These are phyloP conservation scores for Pipistrellus pipistrellus DNA, from an alignment of 2,797 vertebrate genomes.

Conservation along the genomic window DNA sequence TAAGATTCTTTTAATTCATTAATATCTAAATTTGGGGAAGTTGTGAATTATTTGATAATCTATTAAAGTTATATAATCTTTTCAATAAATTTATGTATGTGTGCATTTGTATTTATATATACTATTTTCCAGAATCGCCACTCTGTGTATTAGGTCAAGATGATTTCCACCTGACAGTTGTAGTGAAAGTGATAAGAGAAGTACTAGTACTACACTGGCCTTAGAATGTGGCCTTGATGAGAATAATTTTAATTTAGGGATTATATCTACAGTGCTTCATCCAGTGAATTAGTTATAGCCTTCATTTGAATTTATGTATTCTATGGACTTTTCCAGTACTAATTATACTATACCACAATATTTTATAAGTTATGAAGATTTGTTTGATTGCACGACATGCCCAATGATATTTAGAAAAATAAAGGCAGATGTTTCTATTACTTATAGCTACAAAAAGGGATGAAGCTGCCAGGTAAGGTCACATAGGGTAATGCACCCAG, in stretches of 20 bases:
- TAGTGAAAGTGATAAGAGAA: not conserved
- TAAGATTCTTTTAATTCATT: not conserved
- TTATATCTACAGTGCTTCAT: not conserved
- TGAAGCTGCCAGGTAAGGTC: not conserved
- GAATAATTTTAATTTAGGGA: not conserved
- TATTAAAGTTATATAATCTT: not conserved
- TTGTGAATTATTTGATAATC: not conserved
- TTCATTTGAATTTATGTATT: not conserved
- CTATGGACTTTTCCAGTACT: not conserved
- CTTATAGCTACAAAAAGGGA: not conserved
- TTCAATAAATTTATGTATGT: not conserved
- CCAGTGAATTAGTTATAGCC: not conserved
- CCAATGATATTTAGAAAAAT: not conserved
- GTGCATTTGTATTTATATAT: not conserved
- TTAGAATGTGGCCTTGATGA: not conserved
- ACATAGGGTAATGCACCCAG: not conserved
- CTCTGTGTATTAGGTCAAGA: not conserved
- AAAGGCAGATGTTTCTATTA: not conserved
- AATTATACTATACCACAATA: not conserved
- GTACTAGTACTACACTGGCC: not conserved
- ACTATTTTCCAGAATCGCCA: not conserved
- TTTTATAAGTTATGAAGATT: slow-evolving; percentile 9
- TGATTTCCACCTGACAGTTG: not conserved
- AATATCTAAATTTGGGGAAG: not conserved
- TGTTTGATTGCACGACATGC: not conserved